phyloP scores from a whole-genome alignment of 2,797 vertebrate genomes.

The Mycteria americana region DNA sequence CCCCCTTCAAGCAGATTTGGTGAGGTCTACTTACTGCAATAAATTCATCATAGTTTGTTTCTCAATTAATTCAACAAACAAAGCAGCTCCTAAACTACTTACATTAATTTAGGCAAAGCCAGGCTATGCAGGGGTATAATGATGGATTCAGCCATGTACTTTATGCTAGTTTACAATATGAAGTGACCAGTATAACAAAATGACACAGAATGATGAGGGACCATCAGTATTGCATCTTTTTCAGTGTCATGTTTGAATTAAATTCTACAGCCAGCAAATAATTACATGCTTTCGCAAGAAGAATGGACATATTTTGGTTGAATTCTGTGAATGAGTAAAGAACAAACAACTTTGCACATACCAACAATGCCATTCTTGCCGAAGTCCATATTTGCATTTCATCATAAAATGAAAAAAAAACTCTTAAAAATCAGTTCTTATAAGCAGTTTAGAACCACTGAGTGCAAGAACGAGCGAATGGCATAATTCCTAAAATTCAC shows the following conservation, averaged over 20 bases:
- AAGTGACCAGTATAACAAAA: background rate
- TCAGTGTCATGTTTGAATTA: background rate
- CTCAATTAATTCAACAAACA: background rate
- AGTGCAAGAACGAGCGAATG: background rate
- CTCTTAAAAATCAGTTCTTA: background rate
- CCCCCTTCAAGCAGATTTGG: background rate
- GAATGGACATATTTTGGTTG: background rate
- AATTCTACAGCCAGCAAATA: background rate
- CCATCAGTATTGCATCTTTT: background rate
- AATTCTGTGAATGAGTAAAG: background rate
- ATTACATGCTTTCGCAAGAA: background rate
- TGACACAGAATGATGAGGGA: background rate
- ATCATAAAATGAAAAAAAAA: background rate
- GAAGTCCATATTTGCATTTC: background rate
- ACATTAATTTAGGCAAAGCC: background rate
- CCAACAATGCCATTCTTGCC: background rate
- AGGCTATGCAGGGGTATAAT: background rate
- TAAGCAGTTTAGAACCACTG: background rate
- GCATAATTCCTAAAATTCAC: background rate
- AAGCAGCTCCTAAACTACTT: background rate
- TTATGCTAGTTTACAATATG: background rate
- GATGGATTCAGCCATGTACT: background rate
- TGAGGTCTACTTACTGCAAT: background rate
- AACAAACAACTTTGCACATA: background rate
- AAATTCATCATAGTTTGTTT: background rate